phyloP scores from a whole-genome alignment of 2,888 invertebrate genomes.

The Aspidapion aeneum region DNA sequence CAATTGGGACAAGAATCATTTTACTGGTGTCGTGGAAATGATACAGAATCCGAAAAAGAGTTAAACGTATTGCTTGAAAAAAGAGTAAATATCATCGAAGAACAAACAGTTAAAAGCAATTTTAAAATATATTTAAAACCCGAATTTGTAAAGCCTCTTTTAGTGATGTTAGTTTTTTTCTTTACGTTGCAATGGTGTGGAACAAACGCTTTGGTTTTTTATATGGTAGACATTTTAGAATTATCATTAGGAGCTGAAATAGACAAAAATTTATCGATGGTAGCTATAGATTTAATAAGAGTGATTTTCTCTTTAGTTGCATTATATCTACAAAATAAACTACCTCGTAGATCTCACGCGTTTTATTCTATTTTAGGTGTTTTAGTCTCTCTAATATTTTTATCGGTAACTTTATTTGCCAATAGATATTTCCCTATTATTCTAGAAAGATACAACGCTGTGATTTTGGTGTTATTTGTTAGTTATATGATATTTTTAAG shows the following conservation, averaged over 20 bases:
- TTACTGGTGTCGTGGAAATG: constrained; percentile 55
- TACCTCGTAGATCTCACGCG: constrained; percentile 60
- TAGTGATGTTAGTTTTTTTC: constrained; percentile 61
- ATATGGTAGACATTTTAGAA: constrained; percentile 62
- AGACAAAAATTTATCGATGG: constrained; percentile 61
- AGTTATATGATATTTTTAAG: constrained; percentile 57
- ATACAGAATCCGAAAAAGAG: constrained; percentile 50
- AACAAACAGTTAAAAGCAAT: not conserved
- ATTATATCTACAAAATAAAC: constrained; percentile 58
- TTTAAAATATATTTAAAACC: constrained; percentile 35
- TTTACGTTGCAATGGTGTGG: constrained; percentile 65
- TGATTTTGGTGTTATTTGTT: constrained; percentile 49
- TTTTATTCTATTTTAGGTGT: constrained; percentile 61
- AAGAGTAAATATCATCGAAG: constrained; percentile 30
- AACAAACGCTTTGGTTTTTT: constrained; percentile 66
- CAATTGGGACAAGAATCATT: constrained; percentile 58
- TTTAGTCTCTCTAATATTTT: constrained; percentile 51
- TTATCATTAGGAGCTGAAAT: constrained; percentile 54
- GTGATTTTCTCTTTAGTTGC: constrained; percentile 59
- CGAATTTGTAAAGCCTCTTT: constrained; percentile 56
- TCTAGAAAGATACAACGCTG: constrained; percentile 30
- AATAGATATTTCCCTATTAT: constrained; percentile 22
- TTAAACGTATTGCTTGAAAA: constrained; percentile 50
- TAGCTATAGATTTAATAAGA: constrained; percentile 60
- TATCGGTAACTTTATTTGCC: constrained; percentile 21